Conservation (phyloP, 2,888 invertebrate species). For the Gasteruption jaculator region DNA sequence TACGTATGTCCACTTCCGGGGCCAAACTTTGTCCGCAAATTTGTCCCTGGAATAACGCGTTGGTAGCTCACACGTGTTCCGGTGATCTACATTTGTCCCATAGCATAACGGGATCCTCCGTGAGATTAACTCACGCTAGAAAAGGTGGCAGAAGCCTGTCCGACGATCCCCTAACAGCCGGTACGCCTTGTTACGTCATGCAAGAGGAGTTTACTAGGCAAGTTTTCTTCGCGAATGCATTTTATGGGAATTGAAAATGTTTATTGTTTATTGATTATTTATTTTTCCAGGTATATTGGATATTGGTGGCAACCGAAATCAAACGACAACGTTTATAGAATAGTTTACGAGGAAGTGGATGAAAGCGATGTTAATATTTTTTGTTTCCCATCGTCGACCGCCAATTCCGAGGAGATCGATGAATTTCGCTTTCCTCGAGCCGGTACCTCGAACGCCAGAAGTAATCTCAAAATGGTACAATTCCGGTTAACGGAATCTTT, state of each 20-base stretch:
- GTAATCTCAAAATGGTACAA: slow-evolving; percentile 80
- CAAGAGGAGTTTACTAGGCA: slow-evolving; percentile 85
- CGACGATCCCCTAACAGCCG: slow-evolving; percentile 84
- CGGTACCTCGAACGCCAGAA: slow-evolving; percentile 87
- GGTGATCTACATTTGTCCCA: slow-evolving; percentile 89
- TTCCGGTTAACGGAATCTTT: slow-evolving; percentile 64
- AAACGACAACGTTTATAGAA: slow-evolving; percentile 70
- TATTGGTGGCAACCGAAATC: slow-evolving; percentile 96
- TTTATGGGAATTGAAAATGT: not conserved
- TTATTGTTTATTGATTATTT: not conserved
- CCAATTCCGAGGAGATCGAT: slow-evolving; percentile 74
- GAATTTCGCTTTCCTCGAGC: slow-evolving; percentile 85
- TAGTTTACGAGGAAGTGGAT: slow-evolving; percentile 83
- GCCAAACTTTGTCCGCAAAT: slow-evolving; percentile 78
- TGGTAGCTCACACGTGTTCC: slow-evolving; percentile 86
- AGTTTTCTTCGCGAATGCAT: too few species aligned
- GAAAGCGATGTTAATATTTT: slow-evolving; percentile 89
- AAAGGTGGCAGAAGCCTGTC: slow-evolving; percentile 65
- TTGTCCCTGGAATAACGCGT: slow-evolving; percentile 73
- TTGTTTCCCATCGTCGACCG: slow-evolving; percentile 80
- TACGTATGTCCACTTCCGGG: slow-evolving; percentile 62
- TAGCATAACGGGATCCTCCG: slow-evolving; percentile 63
- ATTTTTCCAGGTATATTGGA: slow-evolving; percentile 67
- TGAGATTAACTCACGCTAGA: slow-evolving; percentile 67
- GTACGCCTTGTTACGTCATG: slow-evolving; percentile 96